phyloP scores from a whole-genome alignment of 2,888 invertebrate species.

The Yponomeuta malinellus region DNA sequence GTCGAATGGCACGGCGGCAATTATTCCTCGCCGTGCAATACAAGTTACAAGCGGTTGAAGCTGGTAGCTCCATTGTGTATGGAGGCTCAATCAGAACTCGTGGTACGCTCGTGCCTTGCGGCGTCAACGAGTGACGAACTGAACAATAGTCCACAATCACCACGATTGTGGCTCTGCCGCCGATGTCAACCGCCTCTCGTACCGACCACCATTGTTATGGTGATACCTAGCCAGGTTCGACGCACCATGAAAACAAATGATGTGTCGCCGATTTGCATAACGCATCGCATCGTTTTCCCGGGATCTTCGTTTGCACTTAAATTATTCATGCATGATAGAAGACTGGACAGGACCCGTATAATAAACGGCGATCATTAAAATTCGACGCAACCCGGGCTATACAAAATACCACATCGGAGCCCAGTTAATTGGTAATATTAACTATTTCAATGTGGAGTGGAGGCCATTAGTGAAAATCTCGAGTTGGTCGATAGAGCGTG shows the following conservation, averaged over 20 bases:
- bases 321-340: constrained; percentile 59
- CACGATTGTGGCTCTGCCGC: constrained; percentile 42
- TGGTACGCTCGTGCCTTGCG: background rate
- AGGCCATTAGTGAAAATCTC: constrained; percentile 54
- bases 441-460: constrained; percentile 48
- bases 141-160: constrained; percentile 68
- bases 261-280: constrained; percentile 37
- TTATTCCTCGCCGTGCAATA: constrained; percentile 34
- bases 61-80: constrained; percentile 29
- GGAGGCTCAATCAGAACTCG: constrained; percentile 2
- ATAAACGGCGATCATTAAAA: constrained; percentile 48
- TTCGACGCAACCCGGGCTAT: constrained; percentile 51
- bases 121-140: constrained; percentile 26
- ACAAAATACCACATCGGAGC: constrained; percentile 50
- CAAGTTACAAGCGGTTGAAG: constrained; percentile 5
- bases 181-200: constrained; percentile 63
- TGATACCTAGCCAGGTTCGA: constrained; percentile 55
- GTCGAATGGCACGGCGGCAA: constrained; percentile 40
- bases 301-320: constrained; percentile 52
- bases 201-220: constrained; percentile 64
- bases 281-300: constrained; percentile 13
- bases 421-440: constrained; percentile 66
- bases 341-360: constrained; percentile 37
- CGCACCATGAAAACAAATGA: constrained; percentile 58
- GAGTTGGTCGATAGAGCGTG: constrained; percentile 35